Percentiles rank a stretch among this genome's conserved stretches.
These are phyloP conservation scores for Chlorospingus flavigularis DNA, from an alignment of 2,797 vertebrate species.

Conservation along the genomic window DNA sequence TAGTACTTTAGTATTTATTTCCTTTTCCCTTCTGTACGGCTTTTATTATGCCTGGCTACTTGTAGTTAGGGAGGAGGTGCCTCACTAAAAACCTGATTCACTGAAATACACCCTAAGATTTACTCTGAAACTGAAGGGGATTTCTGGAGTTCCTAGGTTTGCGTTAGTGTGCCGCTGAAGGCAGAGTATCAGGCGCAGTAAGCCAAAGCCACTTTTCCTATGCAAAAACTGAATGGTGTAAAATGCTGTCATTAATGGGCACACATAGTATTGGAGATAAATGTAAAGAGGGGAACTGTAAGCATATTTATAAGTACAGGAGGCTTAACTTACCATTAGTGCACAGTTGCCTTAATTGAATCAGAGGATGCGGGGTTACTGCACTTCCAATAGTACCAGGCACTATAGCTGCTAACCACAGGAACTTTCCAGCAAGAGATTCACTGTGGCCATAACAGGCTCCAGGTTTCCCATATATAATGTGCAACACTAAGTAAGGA, in stretches of 20 bases:
- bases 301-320: not conserved
- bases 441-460: not conserved
- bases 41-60: conserved; percentile 35
- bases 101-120: conserved; percentile 16
- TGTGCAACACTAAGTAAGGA: not conserved
- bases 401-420: not conserved
- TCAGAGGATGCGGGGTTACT: not conserved
- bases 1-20: conserved; percentile 38
- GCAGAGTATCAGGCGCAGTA: not conserved
- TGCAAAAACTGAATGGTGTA: not conserved
- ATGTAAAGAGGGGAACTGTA: not conserved
- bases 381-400: not conserved
- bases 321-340: not conserved
- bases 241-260: not conserved
- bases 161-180: not conserved
- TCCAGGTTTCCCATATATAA: not conserved
- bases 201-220: not conserved
- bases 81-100: conserved; percentile 7
- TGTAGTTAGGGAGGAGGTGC: not conserved
- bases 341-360: not conserved
- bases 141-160: conserved; percentile 15
- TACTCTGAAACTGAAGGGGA: conserved; percentile 10
- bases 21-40: not conserved
- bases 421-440: not conserved
- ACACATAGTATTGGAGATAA: not conserved